Base-by-base conservation (phyloP, 2,113 vertebrate species). In the Malaclemys terrapin region DNA sequence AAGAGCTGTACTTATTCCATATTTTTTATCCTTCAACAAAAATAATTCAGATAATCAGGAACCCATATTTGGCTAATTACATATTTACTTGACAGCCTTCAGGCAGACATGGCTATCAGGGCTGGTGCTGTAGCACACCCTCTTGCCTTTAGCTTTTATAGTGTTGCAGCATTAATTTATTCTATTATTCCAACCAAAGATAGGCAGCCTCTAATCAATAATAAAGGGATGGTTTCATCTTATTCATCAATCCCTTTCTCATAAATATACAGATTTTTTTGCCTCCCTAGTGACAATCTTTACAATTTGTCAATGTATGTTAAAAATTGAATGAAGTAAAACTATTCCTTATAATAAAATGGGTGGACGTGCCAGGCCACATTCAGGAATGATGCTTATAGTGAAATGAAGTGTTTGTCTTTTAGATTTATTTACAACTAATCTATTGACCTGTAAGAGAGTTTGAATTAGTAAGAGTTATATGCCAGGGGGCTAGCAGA, bases 61-160 rank as follows among this genome's bases (percentile, higher is more conserved):
- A 82, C 17, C 17, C 2, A 1, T 80, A 85, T 91, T 85, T 93
- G 88, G 93, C 82, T 92, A 92, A 83, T 95, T 88, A 49, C 50
- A 17, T 78, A 24, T 92, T 90, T 95, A 87, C 83, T 85, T 94
- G 54, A 92, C 83, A 88, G n/a, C 31, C 57, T 91, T 94, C 59
- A 91, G 81, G 72, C 35, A 95, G 65, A 87, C 9, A 0, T 79
- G 50, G 53, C 16, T 91, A 88, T 89, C 81, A 75, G 95, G 92
- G 12, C 56, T 59, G 31, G 27, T 0, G 1, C 65, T 87, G 89
- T 75, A 82, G 27, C 57, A 54, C 19, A 82, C 3, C 6, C 7
- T 53, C 45, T 79, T 88, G 3, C 56, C 54, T 84, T 79, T 89
- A 53, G 17, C 31, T 82, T 94, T 88, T n/a, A 62, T 53, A n/a